Base-by-base conservation (phyloP, 1,140 invertebrate genomes). In the Probaryconus sp. region DNA sequence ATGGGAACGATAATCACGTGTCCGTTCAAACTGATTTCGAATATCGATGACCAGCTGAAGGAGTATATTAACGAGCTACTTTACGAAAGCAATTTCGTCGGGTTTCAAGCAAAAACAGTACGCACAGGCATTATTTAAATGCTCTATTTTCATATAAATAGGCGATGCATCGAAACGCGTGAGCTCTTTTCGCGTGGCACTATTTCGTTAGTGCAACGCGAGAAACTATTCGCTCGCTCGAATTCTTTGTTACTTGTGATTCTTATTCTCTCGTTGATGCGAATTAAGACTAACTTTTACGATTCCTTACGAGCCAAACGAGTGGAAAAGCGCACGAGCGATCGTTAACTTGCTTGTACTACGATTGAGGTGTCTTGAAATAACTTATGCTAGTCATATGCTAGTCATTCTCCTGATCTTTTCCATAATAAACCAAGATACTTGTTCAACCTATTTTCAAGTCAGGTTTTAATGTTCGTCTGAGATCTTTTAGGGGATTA, bases 341-440 rank as follows among this genome's bases (percentile, higher is more conserved):
- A 48, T 61, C 43, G 38, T 64, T 64, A 64, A 53, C 28, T 53
- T 17, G 24, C 11, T 26, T 24, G 24, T 42, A 20, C 5, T 3
- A 17, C 47, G 60, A 42, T 40, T 21, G 7, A 51, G 47, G 47
- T 35, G 37, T 43, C 47, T 64, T 64, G 43, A 64, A 64, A 45
- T 53, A 51, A 64, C 13, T 53, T 11, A 51, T n/a, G n/a, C n/a
- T n/a, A n/a, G n/a, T n/a, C n/a, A n/a, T n/a, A n/a, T n/a, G n/a
- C n/a, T n/a, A n/a, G n/a, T n/a, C n/a, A n/a, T n/a, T n/a, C n/a
- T n/a, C n/a, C n/a, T n/a, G n/a, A n/a, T n/a, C n/a, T n/a, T n/a
- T n/a, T n/a, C n/a, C n/a, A n/a, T n/a, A n/a, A n/a, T n/a, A n/a
- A n/a, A n/a, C n/a, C n/a, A n/a, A n/a, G n/a, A n/a, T n/a, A n/a